Evolutionary conservation across 2,797 vertebrate genomes (phyloP), one percentile per base, ranked within the genome.

Genomic region (Mareca strepera): DNA sequence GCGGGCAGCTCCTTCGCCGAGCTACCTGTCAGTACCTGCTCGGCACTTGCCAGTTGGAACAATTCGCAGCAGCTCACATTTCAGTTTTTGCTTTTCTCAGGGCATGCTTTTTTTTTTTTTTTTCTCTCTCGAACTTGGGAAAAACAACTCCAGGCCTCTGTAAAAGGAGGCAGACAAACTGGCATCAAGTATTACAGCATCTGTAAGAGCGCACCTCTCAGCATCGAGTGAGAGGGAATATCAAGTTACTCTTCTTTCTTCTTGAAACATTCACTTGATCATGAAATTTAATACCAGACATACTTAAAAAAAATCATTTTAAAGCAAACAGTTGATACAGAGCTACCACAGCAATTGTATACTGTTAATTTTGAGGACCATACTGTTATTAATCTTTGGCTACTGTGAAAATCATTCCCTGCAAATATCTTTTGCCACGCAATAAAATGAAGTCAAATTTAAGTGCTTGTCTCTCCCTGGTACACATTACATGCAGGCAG

Each of bases 21-120:
- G 67, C 31, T 17, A 62, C 85, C 93, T 93, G 90, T 56, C 69
- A 73, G 39, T 87, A 87, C 89, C 91, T 94, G 86, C 33, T 78
- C 1, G 3, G 82, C 60, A 84, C 60, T 48, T 11, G 48, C 12
- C 77, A 82, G 75, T 6, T 50, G 44, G 33, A 82, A 48, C 55
- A 88, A 18, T 91, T 90, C 59, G 11, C 63, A 67, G 50, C 44
- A 74, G 59, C 87, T 90, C 87, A 37, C 55, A 14, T 37, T 69
- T 20, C 67, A 28, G 37, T 53, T 74, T 39, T 18, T 55, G 48
- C 85, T 92, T n/a, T 92, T 78, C 78, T 70, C 68, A 66, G 7
- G 68, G 44, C 22, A 21, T 58, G 31, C 11, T n/a, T 23, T 55
- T 53, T 70, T 35, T 70, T 31, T n/a, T 63, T 60, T 44, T 33